phyloP scores from a whole-genome alignment of 1,140 invertebrate genomes.

The Drosophila subpulchrella region DNA sequence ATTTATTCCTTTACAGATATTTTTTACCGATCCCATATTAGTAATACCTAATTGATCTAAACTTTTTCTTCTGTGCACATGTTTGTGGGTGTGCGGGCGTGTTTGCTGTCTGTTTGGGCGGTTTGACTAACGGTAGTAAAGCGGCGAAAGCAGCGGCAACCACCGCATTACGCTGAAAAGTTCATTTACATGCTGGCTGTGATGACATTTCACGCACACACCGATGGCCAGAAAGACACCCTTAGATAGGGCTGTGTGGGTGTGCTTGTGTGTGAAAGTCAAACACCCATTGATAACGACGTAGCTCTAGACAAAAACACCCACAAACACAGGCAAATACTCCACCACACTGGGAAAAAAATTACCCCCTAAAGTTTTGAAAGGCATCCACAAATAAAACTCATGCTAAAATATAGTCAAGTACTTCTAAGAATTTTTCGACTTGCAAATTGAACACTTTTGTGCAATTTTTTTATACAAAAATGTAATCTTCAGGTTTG shows the following conservation, averaged over 20 bases:
- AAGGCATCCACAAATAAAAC: too few relatives aligned
- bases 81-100: slow-evolving; percentile 21
- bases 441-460: too few relatives aligned
- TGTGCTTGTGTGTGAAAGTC: slow-evolving; percentile 54
- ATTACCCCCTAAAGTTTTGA: too few relatives aligned
- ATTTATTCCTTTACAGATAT: not conserved
- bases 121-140: slow-evolving; percentile 28
- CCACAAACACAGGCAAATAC: slow-evolving; percentile 13
- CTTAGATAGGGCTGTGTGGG: slow-evolving; percentile 24
- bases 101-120: slow-evolving; percentile 47
- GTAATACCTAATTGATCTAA: not conserved
- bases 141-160: slow-evolving; percentile 43
- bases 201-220: slow-evolving; percentile 76
- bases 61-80: slow-evolving; percentile 5
- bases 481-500: too few relatives aligned
- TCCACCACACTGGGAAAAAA: slow-evolving; percentile 7
- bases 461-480: too few relatives aligned
- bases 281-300: slow-evolving; percentile 76
- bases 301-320: slow-evolving; percentile 17
- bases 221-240: slow-evolving; percentile 40
- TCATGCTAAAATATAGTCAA: too few relatives aligned
- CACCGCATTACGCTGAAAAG: slow-evolving; percentile 73
- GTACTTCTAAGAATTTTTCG: too few relatives aligned
- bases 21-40: not conserved
- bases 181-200: slow-evolving; percentile 81